A percentile compares a stretch with the other conserved stretches of the same genome.
phyloP scores from a whole-genome alignment of 2,113 vertebrate genomes.

The Phalacrocorax brasilianus region DNA sequence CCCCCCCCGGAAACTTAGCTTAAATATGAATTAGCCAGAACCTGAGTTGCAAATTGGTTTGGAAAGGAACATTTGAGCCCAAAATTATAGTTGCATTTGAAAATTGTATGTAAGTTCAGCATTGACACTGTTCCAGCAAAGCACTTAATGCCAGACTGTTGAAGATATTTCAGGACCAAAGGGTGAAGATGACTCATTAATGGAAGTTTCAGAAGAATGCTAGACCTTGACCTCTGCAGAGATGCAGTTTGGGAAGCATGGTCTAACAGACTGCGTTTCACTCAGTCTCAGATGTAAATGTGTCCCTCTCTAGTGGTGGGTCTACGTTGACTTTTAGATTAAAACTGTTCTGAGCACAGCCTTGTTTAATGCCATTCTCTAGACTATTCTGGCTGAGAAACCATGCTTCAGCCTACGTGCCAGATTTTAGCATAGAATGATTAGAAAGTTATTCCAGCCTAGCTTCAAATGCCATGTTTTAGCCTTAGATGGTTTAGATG shows the following conservation, averaged over 20 bases:
- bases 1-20: not conserved
- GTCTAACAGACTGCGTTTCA: not conserved
- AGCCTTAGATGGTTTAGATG: not conserved
- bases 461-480: not conserved
- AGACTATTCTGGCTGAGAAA: conserved; percentile 33
- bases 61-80: not conserved
- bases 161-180: not conserved
- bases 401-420: not conserved
- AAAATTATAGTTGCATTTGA: conserved; percentile 14
- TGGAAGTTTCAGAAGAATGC: not conserved
- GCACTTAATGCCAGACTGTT: not conserved
- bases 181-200: not conserved
- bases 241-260: not conserved
- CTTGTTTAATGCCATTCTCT: conserved; percentile 20
- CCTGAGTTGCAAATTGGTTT: conserved; percentile 22
- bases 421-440: conserved; percentile 5
- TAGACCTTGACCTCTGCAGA: not conserved
- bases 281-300: not conserved
- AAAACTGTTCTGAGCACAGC: not conserved
- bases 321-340: not conserved
- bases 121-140: conserved; percentile 10
- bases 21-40: not conserved
- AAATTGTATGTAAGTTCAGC: not conserved
- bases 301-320: not conserved
- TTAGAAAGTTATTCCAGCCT: not conserved